These are phyloP conservation scores for Vanacampus margaritifer DNA, from an alignment of 2,113 vertebrate species.

Conservation along the genomic window DNA sequence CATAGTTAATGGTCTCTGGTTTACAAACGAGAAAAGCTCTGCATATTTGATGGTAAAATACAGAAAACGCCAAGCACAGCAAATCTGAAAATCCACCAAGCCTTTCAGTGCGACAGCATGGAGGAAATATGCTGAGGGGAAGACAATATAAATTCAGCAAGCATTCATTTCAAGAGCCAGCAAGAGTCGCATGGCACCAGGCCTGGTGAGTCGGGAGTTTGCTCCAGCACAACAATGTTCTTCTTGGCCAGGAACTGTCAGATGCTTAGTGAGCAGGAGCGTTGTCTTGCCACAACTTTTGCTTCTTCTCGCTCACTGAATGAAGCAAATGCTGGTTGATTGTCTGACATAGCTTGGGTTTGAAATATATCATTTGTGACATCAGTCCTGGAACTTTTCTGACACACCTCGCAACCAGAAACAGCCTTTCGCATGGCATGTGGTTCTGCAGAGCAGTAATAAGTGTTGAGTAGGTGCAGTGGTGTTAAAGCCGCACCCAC, in stretches of 20 bases:
- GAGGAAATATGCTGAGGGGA: conserved; percentile 35
- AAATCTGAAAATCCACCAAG: conserved; percentile 21
- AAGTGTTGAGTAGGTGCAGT: conserved; percentile 37
- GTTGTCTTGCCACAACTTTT: background rate
- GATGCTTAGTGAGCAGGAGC: background rate
- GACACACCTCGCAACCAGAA: background rate
- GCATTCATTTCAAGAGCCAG: conserved; percentile 31
- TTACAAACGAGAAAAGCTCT: conserved; percentile 44
- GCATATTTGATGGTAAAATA: conserved; percentile 57
- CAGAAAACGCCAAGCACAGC: conserved; percentile 50
- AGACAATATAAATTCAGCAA: conserved; percentile 37
- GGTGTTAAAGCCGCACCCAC: conserved; percentile 45
- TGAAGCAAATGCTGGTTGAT: background rate
- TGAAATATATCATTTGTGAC: background rate
- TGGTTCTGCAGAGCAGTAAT: conserved; percentile 38
- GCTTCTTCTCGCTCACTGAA: background rate
- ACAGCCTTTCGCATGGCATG: conserved; percentile 22
- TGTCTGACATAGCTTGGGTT: background rate
- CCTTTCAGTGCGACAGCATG: conserved; percentile 24
- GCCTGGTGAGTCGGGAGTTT: background rate
- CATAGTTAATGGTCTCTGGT: conserved; percentile 50
- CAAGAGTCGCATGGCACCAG: background rate
- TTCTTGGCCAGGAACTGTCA: background rate
- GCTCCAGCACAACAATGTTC: background rate
- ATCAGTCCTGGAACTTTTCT: background rate